Percentiles rank a stretch among this genome's conserved stretches.
Evolutionary conservation across 2,113 vertebrate species (phyloP).

Genomic region (Poeciliopsis turrubarensis): DNA sequence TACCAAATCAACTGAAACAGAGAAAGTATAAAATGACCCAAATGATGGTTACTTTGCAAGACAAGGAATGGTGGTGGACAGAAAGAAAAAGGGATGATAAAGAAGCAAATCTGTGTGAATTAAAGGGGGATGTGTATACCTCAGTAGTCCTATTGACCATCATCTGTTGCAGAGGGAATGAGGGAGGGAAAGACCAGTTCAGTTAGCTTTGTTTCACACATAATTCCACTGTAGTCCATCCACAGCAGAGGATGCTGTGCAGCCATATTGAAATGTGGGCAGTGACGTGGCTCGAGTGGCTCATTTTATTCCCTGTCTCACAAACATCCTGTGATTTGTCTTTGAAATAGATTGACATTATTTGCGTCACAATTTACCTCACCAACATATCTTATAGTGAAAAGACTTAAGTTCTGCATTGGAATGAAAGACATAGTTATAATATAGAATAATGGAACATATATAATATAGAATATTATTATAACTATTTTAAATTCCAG

Average conservation of each 20-base stretch:
- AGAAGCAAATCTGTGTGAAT: conserved; percentile 36
- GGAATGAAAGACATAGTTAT: not conserved
- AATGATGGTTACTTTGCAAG: not conserved
- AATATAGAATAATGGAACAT: too few relatives aligned
- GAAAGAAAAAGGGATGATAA: conserved; percentile 9
- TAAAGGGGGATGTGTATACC: conserved; percentile 82
- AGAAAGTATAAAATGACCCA: conserved; percentile 3
- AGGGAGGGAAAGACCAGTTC: conserved; percentile 61
- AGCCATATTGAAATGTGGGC: not conserved
- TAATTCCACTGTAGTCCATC: not conserved
- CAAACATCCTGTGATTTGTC: too few relatives aligned
- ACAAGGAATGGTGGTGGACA: conserved; percentile 41
- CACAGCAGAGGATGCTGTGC: conserved; percentile 22
- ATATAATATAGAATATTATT: too few relatives aligned
- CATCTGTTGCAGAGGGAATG: conserved; percentile 91
- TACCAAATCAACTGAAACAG: conserved; percentile 31
- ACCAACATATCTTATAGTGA: not conserved
- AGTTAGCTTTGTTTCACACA: conserved; percentile 50
- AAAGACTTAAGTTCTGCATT: not conserved
- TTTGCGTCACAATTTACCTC: too few relatives aligned
- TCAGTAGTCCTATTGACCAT: conserved; percentile 99
- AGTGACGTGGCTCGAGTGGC: conserved; percentile 38
- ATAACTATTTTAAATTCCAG: not conserved
- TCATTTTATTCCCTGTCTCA: too few relatives aligned
- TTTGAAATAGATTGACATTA: too few relatives aligned